Conservation (phyloP, 2,888 invertebrate genomes). For the Diaphora mendica region DNA sequence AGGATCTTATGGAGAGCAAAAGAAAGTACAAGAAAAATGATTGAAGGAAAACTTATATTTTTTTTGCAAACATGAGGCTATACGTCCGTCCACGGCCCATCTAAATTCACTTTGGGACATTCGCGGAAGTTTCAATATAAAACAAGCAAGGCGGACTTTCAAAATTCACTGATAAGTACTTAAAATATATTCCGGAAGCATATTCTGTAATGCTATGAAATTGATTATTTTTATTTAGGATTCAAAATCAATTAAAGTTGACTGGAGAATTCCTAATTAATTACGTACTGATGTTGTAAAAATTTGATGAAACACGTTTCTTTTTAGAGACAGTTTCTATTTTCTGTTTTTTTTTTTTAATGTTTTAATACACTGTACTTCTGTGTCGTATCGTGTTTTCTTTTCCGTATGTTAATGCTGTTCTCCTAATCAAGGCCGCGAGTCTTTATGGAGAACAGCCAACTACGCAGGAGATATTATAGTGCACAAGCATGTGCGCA, state of each 20-base stretch:
- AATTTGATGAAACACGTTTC: not conserved
- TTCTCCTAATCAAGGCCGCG: too few relatives aligned
- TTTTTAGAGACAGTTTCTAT: not conserved
- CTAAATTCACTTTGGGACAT: constrained; percentile 54
- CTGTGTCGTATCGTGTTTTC: not conserved
- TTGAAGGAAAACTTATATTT: constrained; percentile 23
- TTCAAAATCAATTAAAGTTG: not conserved
- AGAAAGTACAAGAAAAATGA: constrained; percentile 6
- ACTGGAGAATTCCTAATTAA: not conserved
- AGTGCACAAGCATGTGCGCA: too few relatives aligned
- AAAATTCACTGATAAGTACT: constrained; percentile 59
- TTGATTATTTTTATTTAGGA: not conserved
- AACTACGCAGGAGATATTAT: too few relatives aligned
- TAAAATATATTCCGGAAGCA: constrained; percentile 35
- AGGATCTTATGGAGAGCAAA: not conserved
- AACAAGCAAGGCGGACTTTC: constrained; percentile 45
- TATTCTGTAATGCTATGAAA: constrained; percentile 31
- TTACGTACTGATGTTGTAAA: not conserved
- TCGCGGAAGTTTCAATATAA: constrained; percentile 45
- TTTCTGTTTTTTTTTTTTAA: not conserved
- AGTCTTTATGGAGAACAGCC: too few relatives aligned
- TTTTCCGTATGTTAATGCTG: not conserved
- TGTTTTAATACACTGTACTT: not conserved
- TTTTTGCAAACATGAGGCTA: constrained; percentile 32
- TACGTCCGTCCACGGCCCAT: constrained; percentile 27